Evolutionary conservation across 2,888 invertebrate genomes (phyloP).

Genomic region (Junonia oenone): DNA sequence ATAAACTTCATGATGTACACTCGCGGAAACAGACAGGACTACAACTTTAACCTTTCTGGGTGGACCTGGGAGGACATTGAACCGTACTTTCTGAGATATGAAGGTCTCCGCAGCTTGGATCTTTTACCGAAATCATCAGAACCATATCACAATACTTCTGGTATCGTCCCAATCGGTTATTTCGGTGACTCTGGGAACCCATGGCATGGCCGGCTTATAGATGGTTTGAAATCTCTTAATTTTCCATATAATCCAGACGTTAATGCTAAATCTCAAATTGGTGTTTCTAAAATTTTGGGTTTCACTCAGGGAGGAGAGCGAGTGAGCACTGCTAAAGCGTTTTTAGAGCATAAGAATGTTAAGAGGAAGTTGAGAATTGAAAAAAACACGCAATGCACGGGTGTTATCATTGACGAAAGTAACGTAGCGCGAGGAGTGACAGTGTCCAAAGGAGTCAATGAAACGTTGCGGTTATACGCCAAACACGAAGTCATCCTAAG

Average conservation of each 20-base stretch:
- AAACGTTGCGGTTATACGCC: conserved; percentile 37
- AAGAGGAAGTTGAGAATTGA: conserved; percentile 39
- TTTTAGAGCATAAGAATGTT: conserved; percentile 40
- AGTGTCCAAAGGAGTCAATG: too few relatives aligned
- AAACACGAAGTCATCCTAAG: conserved; percentile 50
- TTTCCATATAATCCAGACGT: too few relatives aligned
- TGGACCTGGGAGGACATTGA: conserved; percentile 52
- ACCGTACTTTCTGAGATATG: conserved; percentile 53
- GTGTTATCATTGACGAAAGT: conserved; percentile 43
- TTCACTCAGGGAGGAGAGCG: conserved; percentile 45
- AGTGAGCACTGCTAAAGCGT: too few relatives aligned
- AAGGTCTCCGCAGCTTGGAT: conserved; percentile 43
- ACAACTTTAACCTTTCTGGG: conserved; percentile 40
- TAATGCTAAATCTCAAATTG: conserved; percentile 53
- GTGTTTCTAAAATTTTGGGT: conserved; percentile 43
- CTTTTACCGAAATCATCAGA: conserved; percentile 43
- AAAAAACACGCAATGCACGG: conserved; percentile 43
- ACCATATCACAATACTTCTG: conserved; percentile 50
- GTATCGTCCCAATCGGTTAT: conserved; percentile 42
- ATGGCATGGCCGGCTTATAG: conserved; percentile 45
- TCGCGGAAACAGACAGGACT: too few relatives aligned
- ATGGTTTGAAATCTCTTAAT: conserved; percentile 39
- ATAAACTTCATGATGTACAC: conserved; percentile 60
- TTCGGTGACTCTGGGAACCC: conserved; percentile 44
- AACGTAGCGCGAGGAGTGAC: too few relatives aligned